Conservation (phyloP, 2,888 invertebrate species). For the Crossocerus cetratus region DNA sequence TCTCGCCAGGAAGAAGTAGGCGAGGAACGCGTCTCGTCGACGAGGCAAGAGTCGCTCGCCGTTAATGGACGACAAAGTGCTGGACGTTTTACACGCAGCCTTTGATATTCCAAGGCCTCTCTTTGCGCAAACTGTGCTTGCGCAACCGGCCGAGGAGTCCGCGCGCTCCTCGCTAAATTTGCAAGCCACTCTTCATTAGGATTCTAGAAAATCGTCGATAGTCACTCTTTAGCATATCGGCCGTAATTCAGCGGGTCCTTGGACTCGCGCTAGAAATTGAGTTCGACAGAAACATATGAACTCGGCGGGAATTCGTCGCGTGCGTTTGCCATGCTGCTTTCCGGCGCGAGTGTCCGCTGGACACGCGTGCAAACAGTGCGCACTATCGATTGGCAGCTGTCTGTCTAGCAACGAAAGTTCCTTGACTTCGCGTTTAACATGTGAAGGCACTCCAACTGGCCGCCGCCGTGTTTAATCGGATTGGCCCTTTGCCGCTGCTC, state of each 20-base stretch:
- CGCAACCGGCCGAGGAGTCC: conserved; percentile 12
- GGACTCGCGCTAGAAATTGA: no score
- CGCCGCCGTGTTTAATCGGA: neutral
- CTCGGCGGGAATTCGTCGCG: neutral
- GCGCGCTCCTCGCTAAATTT: conserved; percentile 10
- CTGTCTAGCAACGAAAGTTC: conserved; percentile 37
- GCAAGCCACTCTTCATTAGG: neutral
- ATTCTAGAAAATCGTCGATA: no score
- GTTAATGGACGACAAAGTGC: neutral
- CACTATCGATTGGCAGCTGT: conserved; percentile 40
- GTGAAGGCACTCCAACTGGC: conserved; percentile 19
- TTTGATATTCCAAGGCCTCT: conserved; percentile 49
- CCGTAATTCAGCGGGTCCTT: no score
- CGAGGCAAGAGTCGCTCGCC: no score
- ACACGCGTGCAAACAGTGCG: conserved; percentile 32
- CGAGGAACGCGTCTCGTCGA: no score
- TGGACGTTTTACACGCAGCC: conserved; percentile 28
- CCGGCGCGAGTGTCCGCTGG: conserved; percentile 23
- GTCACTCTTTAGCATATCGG: no score
- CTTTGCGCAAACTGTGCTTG: conserved; percentile 3
- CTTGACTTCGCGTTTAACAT: conserved; percentile 37
- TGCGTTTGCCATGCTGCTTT: conserved; percentile 43
- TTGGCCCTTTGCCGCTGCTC: neutral
- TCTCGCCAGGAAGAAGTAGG: no score
- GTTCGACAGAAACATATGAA: no score